Conservation (phyloP, 2,113 vertebrate species). For the Python bivittatus region DNA sequence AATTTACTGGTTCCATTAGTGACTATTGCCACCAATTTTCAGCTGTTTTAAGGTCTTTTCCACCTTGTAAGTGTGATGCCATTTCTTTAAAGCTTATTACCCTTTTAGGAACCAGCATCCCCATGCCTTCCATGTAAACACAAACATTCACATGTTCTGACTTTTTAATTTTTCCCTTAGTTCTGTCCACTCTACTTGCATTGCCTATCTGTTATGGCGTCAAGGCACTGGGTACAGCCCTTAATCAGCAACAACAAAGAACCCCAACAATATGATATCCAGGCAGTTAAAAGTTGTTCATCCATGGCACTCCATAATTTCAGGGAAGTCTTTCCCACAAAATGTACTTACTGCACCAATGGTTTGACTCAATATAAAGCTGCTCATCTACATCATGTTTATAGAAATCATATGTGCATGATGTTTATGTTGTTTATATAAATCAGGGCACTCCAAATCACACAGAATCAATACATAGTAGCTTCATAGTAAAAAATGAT, state of each 20-base stretch:
- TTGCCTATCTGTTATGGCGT: not conserved
- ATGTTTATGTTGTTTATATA: too few relatives aligned
- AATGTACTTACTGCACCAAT: not conserved
- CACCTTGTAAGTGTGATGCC: too few relatives aligned
- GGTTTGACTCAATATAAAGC: not conserved
- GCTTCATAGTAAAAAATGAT: not conserved
- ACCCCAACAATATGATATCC: not conserved
- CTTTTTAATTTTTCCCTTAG: too few relatives aligned
- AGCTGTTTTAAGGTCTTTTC: too few relatives aligned
- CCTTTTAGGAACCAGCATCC: too few relatives aligned
- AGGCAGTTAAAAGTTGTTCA: not conserved
- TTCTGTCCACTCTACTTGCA: not conserved
- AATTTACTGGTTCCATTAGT: too few relatives aligned
- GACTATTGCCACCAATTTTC: too few relatives aligned
- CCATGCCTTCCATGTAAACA: too few relatives aligned
- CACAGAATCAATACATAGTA: not conserved
- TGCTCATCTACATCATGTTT: not conserved
- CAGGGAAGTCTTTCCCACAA: not conserved
- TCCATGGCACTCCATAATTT: not conserved
- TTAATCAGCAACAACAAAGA: too few relatives aligned
- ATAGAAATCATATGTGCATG: not conserved
- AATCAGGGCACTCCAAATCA: not conserved
- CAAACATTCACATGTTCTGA: too few relatives aligned
- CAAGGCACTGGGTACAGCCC: too few relatives aligned
- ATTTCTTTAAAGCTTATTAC: slow-evolving; percentile 44